A percentile compares a stretch with the other conserved stretches of the same genome.
Evolutionary conservation across 2,888 invertebrate genomes (phyloP).

Genomic region (Luperina nickerlii): DNA sequence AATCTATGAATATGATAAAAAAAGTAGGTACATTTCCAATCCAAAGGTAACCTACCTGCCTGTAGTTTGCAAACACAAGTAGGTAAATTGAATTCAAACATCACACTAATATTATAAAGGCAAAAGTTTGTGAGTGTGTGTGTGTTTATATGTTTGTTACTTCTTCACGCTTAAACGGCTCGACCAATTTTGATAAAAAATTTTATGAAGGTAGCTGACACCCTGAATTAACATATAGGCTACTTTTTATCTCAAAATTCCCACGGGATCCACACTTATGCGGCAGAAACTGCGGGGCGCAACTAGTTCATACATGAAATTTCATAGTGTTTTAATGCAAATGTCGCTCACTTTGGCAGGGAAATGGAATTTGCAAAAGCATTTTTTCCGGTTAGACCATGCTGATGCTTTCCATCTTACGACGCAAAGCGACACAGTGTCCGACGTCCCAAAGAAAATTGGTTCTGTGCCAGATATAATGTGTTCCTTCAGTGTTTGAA

Average conservation of each 20-base stretch:
- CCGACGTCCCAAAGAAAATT: not conserved
- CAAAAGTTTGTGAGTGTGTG: too few relatives aligned
- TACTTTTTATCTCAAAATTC: too few relatives aligned
- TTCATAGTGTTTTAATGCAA: slow-evolving; percentile 38
- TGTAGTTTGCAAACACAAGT: slow-evolving; percentile 6
- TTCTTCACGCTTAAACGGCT: too few relatives aligned
- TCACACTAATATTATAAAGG: too few relatives aligned
- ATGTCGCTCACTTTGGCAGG: slow-evolving; percentile 7
- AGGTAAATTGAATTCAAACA: slow-evolving; percentile 48
- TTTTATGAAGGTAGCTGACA: too few relatives aligned
- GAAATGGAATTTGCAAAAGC: slow-evolving; percentile 14
- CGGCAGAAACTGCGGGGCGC: too few relatives aligned
- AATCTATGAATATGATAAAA: slow-evolving; percentile 41
- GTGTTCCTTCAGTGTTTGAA: not conserved
- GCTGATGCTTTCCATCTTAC: slow-evolving; percentile 23
- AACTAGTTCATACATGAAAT: slow-evolving; percentile 40
- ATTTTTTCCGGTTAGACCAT: slow-evolving; percentile 43
- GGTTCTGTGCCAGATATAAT: not conserved
- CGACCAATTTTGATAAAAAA: too few relatives aligned
- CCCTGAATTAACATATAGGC: too few relatives aligned
- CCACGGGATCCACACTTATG: too few relatives aligned
- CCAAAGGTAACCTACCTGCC: not conserved
- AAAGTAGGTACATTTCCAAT: slow-evolving; percentile 4
- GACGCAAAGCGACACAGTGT: slow-evolving; percentile 2
- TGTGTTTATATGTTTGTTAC: too few relatives aligned